Evolutionary conservation across 2,113 vertebrate species (phyloP).

Genomic region (Rynchops niger): DNA sequence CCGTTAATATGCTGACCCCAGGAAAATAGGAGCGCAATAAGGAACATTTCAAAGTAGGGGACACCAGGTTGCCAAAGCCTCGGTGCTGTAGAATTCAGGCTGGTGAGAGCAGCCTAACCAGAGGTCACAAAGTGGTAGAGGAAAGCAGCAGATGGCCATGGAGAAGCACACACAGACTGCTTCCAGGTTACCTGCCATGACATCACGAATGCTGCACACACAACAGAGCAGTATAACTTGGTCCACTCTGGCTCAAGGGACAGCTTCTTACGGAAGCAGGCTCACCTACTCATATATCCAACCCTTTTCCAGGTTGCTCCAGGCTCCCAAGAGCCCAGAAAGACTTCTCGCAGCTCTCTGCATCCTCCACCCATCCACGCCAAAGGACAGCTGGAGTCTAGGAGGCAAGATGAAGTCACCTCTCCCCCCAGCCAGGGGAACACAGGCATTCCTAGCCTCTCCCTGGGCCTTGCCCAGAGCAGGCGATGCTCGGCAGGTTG

Average conservation of each 20-base stretch:
- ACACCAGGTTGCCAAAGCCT: not conserved
- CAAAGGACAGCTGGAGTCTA: not conserved
- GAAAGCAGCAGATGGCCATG: not conserved
- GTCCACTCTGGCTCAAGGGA: not conserved
- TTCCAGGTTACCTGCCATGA: not conserved
- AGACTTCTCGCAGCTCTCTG: not conserved
- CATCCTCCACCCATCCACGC: not conserved
- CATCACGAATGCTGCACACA: accelerated
- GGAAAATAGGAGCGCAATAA: not conserved
- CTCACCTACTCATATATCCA: not conserved
- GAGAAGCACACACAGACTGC: not conserved
- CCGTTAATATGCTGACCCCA: not conserved
- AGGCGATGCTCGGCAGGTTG: not conserved
- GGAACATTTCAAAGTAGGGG: not conserved
- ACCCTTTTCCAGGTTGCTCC: not conserved
- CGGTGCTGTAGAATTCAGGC: not conserved
- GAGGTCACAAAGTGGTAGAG: not conserved
- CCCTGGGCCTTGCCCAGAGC: not conserved
- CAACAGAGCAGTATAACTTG: not conserved
- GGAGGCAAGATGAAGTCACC: not conserved
- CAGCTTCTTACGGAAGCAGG: not conserved
- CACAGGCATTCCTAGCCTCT: not conserved
- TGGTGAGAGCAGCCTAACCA: not conserved
- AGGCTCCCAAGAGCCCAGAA: not conserved
- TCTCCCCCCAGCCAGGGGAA: not conserved